Conservation (phyloP, 2,797 vertebrate genomes). For the Arrhamphus sclerolepis region DNA sequence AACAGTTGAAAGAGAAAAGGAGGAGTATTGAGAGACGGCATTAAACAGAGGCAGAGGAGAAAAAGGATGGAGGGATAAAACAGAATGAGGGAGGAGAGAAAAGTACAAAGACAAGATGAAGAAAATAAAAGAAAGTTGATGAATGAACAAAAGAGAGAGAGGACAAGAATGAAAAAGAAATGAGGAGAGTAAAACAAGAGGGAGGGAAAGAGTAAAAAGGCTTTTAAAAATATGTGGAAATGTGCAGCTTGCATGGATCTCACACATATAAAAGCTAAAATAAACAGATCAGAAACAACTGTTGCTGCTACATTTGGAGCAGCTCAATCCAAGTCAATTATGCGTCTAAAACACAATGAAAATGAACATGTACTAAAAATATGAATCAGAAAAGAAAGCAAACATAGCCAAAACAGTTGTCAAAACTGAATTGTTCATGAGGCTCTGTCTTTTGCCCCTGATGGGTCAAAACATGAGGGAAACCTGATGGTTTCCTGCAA, state of each 20-base stretch:
- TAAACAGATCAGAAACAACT: conserved; percentile 21
- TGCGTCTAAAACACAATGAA: too few relatives aligned
- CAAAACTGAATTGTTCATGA: too few relatives aligned
- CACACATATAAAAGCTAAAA: conserved; percentile 12
- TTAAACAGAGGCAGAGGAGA: conserved; percentile 51
- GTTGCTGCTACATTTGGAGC: conserved; percentile 16
- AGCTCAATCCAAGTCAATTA: too few relatives aligned
- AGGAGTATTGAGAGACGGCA: conserved; percentile 58
- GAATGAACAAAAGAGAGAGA: conserved; percentile 19
- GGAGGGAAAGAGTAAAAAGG: conserved; percentile 32
- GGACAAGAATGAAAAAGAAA: conserved; percentile 9
- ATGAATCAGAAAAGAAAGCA: too few relatives aligned
- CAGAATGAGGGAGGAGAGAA: conserved; percentile 11
- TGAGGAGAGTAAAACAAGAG: background rate
- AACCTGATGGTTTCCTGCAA: too few relatives aligned
- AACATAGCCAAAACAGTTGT: too few relatives aligned
- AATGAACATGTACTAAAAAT: too few relatives aligned
- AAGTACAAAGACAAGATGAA: conserved; percentile 12
- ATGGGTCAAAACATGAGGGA: too few relatives aligned
- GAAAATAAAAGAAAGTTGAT: conserved; percentile 27
- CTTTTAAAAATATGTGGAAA: background rate
- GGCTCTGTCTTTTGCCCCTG: too few relatives aligned
- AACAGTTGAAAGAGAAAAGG: conserved; percentile 38
- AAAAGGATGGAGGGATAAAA: conserved; percentile 29
- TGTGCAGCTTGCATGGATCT: conserved; percentile 1